These are phyloP conservation scores for Caenorhabditis inopinata DNA, from an alignment of 1,140 invertebrate species.

Conservation along the genomic window DNA sequence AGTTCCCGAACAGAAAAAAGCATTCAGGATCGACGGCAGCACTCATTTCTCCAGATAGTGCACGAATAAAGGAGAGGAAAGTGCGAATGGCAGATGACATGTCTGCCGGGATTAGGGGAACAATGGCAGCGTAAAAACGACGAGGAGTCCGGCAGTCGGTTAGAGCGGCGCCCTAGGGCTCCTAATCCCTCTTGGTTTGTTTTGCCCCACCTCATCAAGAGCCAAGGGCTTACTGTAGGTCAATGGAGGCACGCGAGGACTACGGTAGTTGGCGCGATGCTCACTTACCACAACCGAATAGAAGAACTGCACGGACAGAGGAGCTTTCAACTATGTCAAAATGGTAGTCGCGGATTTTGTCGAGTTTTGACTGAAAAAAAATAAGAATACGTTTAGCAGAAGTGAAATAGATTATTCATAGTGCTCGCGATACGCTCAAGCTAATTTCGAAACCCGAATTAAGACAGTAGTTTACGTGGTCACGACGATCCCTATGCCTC, in stretches of 20 bases:
- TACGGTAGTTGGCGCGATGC: too few relatives aligned
- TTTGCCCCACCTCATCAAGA: conserved; percentile 19
- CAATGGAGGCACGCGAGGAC: not conserved
- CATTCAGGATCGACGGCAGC: too few relatives aligned
- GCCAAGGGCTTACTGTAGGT: not conserved
- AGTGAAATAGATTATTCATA: too few relatives aligned
- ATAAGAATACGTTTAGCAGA: not conserved
- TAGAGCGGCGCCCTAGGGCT: not conserved
- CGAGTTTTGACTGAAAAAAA: not conserved
- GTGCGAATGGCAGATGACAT: conserved; percentile 33
- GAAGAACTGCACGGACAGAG: not conserved
- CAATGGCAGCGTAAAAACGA: not conserved
- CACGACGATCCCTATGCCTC: too few relatives aligned
- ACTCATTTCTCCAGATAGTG: too few relatives aligned
- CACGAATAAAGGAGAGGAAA: not conserved
- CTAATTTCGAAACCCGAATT: too few relatives aligned
- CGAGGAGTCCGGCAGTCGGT: not conserved
- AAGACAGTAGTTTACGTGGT: too few relatives aligned
- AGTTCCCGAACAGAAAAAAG: not conserved
- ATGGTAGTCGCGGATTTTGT: conserved; percentile 4
- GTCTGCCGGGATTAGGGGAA: conserved; percentile 6
- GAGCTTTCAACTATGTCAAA: not conserved
- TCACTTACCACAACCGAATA: conserved; percentile 5
- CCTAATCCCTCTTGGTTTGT: not conserved
- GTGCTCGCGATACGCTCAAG: too few relatives aligned